Evolutionary conservation across 2,888 invertebrate genomes (phyloP).

Genomic region (Mesorhabditis spiculigera): DNA sequence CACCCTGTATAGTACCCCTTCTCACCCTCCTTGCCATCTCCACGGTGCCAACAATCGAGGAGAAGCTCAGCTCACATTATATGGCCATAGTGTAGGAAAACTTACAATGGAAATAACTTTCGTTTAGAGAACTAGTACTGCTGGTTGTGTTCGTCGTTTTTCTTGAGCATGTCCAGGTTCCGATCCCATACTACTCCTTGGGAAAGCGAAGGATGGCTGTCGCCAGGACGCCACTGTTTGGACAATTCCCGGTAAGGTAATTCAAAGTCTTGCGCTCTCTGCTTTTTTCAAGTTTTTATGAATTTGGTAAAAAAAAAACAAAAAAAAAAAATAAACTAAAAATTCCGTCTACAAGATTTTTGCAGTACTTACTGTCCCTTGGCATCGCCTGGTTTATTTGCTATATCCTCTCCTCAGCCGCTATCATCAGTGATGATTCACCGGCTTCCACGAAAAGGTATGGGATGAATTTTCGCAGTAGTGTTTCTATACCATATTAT

Average conservation of each 20-base stretch:
- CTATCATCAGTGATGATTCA: not conserved
- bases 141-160: slow-evolving; percentile 45
- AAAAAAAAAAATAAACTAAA: not conserved
- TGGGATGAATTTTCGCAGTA: too few species aligned
- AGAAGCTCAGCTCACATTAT: slow-evolving; percentile 48
- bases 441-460: not conserved
- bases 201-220: slow-evolving; percentile 20
- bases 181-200: slow-evolving; percentile 34
- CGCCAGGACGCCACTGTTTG: slow-evolving; percentile 36
- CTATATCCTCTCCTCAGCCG: slow-evolving; percentile 38
- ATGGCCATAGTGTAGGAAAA: slow-evolving; percentile 45
- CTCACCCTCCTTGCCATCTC: slow-evolving; percentile 45
- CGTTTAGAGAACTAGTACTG: slow-evolving; percentile 39
- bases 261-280: not conserved
- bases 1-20: slow-evolving; percentile 45
- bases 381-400: slow-evolving; percentile 42
- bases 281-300: not conserved
- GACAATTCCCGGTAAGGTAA: slow-evolving; percentile 45
- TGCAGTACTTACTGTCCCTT: slow-evolving; percentile 45
- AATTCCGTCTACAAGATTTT: not conserved
- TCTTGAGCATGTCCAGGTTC: slow-evolving; percentile 38
- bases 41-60: slow-evolving; percentile 45
- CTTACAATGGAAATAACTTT: not conserved
- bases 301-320: not conserved
- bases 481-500: not conserved